A percentile compares a stretch with the other conserved stretches of the same genome.
These are phyloP conservation scores for Laupala kohalensis DNA, from an alignment of 1,140 invertebrate species.

Conservation along the genomic window DNA sequence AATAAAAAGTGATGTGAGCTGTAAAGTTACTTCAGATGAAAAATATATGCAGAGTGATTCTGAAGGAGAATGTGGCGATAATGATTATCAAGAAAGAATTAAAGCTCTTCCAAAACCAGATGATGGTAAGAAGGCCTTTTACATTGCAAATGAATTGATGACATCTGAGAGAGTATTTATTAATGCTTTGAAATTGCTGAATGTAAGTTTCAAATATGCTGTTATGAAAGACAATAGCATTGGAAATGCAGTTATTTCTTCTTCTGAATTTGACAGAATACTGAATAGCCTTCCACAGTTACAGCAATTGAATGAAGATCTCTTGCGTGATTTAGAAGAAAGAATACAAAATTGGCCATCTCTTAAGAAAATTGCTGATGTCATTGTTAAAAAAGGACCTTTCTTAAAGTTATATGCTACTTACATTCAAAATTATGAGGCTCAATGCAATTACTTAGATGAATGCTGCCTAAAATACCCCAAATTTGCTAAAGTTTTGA, in stretches of 20 bases:
- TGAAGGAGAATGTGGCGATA: constrained; percentile 13
- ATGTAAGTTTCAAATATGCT: constrained; percentile 45
- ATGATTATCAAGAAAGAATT: not conserved
- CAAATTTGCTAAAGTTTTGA: constrained; percentile 43
- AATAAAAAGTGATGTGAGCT: constrained; percentile 12
- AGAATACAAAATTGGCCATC: constrained; percentile 46
- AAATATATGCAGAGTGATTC: constrained; percentile 16
- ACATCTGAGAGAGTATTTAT: constrained; percentile 58
- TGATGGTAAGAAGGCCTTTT: constrained; percentile 33
- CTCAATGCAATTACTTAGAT: constrained; percentile 44
- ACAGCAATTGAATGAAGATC: constrained; percentile 46
- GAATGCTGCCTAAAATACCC: constrained; percentile 45
- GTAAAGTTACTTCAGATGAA: constrained; percentile 13
- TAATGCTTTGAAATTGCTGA: constrained; percentile 51
- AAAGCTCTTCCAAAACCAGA: constrained; percentile 16
- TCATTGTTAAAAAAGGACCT: constrained; percentile 60
- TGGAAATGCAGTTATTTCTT: constrained; percentile 32
- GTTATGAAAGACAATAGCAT: constrained; percentile 33
- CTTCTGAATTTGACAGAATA: constrained; percentile 40
- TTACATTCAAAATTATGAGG: constrained; percentile 58
- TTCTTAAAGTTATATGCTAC: constrained; percentile 61
- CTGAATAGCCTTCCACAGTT: constrained; percentile 44
- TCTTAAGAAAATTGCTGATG: constrained; percentile 50
- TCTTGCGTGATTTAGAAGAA: constrained; percentile 47
- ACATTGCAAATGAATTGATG: constrained; percentile 52